phyloP scores from a whole-genome alignment of 1,140 invertebrate species.

The Procambarus virginalis region DNA sequence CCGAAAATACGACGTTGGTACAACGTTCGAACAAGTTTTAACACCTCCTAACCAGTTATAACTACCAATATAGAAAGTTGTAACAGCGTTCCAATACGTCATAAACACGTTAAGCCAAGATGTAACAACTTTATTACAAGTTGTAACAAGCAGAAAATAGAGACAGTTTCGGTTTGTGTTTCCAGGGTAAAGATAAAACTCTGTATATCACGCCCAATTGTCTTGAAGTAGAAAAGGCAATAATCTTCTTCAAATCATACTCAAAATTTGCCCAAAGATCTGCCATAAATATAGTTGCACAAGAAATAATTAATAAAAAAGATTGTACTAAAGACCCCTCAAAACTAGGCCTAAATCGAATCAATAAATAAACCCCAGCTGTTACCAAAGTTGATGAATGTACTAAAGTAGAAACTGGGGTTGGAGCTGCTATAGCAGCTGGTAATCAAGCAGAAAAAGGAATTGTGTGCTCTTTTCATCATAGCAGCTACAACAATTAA shows the following conservation, averaged over 20 bases:
- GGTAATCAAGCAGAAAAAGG: no score
- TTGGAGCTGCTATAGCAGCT: no score
- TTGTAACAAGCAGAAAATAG: no score
- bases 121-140: no score
- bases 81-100: no score
- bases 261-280: conserved; percentile 52
- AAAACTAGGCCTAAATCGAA: conserved; percentile 13
- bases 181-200: conserved; percentile 14
- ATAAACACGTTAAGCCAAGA: no score
- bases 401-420: conserved; percentile 78
- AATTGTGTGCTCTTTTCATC: no score
- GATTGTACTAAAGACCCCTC: not conserved
- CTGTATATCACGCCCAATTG: conserved; percentile 43
- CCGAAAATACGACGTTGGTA: no score
- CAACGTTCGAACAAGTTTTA: no score
- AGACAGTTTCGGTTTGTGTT: no score
- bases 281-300: conserved; percentile 42
- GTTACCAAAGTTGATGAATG: conserved; percentile 85
- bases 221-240: conserved; percentile 63
- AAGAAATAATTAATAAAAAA: conserved; percentile 30
- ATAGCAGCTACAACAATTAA: conserved; percentile 70
- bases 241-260: conserved; percentile 58
- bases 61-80: no score
- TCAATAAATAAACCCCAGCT: conserved; percentile 77
- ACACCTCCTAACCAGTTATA: no score